Evolutionary conservation across 2,888 invertebrate species (phyloP), one percentile per base, ranked within the genome.

Genomic region (Bimastos eiseni): DNA sequence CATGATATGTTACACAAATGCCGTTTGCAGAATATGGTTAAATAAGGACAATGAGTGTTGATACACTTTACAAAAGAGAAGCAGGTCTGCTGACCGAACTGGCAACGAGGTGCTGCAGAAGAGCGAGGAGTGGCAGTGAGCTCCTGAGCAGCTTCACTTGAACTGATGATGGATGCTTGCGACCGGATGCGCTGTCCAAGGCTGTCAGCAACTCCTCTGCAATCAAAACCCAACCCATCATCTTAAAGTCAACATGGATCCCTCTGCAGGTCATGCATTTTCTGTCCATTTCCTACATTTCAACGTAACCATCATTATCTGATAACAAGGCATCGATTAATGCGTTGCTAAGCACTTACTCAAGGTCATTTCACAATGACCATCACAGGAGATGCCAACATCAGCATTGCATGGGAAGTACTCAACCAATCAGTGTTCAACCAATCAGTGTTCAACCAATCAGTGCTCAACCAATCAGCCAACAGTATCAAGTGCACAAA

Each of bases 111-210:
- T 94, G 94, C 41, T 93, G 93, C 86, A 95, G 93, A 44, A 95
- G 93, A 44, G 94, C 93, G 44, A 94, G 93, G 88, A 94, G 92
- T 21, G 95, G 95, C 17, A 95, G 93, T 15, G 93, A 92, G 21
- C 92, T 92, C 92, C 94, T 94, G 33, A 95, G 92, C 91, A 94
- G 94, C 92, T 94, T 94, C 33, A 93, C 93, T 90, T 95, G 95
- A 21, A 93, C 93, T 6, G 94, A 93, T 86, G 94, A 94, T 15
- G 95, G 94, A 92, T 95, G 95, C 92, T 95, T 95, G n/a, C 95
- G 91, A 15, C 94, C 95, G 34, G 93, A 93, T 0, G 94, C 94
- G 15, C 93, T 93, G 90, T 95, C 94, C 86, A 95, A 92, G 6
- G 94, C 92, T 15, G 93, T 90, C 90, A 95, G 91, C 37, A 95